Evolutionary conservation across 2,888 invertebrate genomes (phyloP).

Genomic region (Polydrusus tereticollis): DNA sequence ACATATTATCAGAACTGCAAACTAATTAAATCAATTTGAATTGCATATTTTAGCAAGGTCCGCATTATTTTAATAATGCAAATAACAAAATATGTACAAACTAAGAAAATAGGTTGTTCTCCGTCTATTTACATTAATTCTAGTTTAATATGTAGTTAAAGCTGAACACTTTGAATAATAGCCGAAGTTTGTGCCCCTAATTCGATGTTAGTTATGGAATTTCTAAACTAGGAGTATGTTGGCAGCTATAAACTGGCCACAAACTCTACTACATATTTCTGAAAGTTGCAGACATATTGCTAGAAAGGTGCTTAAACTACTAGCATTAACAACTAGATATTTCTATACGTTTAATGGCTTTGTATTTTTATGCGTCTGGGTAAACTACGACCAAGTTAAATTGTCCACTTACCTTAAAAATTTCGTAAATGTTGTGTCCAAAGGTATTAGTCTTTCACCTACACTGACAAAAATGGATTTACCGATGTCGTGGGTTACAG

Average conservation of each 20-base stretch:
- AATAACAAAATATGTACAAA: background rate
- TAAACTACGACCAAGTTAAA: too few relatives aligned
- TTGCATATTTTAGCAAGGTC: too few relatives aligned
- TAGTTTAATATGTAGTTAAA: background rate
- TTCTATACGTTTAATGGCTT: background rate
- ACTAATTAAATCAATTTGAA: too few relatives aligned
- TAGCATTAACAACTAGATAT: background rate
- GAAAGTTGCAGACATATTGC: background rate
- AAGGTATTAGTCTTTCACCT: too few relatives aligned
- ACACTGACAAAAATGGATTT: too few relatives aligned
- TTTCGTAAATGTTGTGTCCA: too few relatives aligned
- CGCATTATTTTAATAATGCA: too few relatives aligned
- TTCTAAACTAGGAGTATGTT: constrained; percentile 5
- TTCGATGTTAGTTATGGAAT: constrained; percentile 23
- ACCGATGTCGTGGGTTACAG: too few relatives aligned
- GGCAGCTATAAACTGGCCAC: constrained; percentile 4
- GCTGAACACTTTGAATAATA: constrained; percentile 21
- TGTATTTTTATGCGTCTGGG: background rate
- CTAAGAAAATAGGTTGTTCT: background rate
- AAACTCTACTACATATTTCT: background rate
- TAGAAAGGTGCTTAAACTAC: background rate
- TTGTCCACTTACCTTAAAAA: too few relatives aligned
- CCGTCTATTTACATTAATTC: background rate
- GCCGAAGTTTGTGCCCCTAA: constrained; percentile 34
- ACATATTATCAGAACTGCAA: too few relatives aligned